A percentile compares a stretch with the other conserved stretches of the same genome.
Conservation (phyloP, 1,140 invertebrate genomes). For the Cardiocondyla obscurior region DNA sequence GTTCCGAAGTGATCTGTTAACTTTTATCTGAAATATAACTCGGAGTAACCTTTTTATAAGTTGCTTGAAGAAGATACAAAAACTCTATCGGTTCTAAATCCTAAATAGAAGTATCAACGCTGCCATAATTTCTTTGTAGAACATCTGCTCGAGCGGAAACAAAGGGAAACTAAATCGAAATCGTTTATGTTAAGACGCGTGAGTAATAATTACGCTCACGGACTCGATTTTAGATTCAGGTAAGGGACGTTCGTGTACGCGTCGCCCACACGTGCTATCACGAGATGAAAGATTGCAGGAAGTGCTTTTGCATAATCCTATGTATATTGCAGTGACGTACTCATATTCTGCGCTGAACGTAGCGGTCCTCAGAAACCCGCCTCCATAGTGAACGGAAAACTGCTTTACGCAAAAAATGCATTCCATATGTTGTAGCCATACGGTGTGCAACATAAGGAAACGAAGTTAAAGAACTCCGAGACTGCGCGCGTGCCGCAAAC, state of each 20-base stretch:
- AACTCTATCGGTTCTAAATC: background rate
- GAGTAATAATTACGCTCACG: background rate
- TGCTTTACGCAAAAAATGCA: background rate
- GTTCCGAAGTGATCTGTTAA: constrained; percentile 1
- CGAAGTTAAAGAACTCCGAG: background rate
- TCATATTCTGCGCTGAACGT: background rate
- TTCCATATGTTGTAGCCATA: background rate
- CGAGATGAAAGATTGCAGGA: constrained; percentile 67
- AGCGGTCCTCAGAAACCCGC: background rate
- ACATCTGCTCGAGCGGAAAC: background rate
- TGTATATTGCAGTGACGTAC: constrained; percentile 4
- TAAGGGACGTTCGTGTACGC: constrained; percentile 27
- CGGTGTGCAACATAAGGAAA: background rate
- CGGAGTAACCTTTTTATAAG: background rate
- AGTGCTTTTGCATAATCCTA: constrained; percentile 67
- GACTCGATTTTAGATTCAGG: background rate
- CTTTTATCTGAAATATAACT: background rate
- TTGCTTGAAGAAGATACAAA: background rate
- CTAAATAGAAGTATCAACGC: background rate
- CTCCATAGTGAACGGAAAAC: constrained; percentile 30
- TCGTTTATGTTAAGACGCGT: background rate
- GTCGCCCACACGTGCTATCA: constrained; percentile 53
- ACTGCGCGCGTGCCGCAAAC: background rate
- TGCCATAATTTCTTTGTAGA: background rate
- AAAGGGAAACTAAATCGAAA: background rate